Evolutionary conservation across 2,797 vertebrate species (phyloP).

Genomic region (Gymnoscopelus microlampas): DNA sequence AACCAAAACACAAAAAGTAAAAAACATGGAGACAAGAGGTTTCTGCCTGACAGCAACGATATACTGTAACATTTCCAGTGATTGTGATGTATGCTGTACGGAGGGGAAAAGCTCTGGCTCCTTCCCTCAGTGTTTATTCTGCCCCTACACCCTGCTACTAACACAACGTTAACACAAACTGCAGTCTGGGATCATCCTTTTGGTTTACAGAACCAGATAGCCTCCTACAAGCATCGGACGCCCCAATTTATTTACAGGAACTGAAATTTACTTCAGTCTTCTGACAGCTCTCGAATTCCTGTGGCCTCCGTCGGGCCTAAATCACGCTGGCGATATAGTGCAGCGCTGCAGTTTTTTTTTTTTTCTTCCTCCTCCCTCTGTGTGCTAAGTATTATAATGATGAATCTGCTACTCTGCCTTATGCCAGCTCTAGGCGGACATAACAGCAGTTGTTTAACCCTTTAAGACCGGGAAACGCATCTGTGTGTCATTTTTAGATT

Average conservation of each 20-base stretch:
- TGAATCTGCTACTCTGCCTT: slow-evolving; percentile 80
- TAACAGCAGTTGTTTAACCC: slow-evolving; percentile 83
- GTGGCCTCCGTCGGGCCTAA: slow-evolving; percentile 70
- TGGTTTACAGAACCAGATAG: slow-evolving; percentile 63
- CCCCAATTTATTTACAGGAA: slow-evolving; percentile 72
- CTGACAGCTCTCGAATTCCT: slow-evolving; percentile 76
- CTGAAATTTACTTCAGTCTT: slow-evolving; percentile 72
- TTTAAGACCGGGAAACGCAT: too few relatives aligned
- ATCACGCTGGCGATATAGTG: slow-evolving; percentile 73
- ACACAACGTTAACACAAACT: slow-evolving; percentile 43
- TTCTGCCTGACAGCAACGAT: too few relatives aligned
- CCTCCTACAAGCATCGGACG: slow-evolving; percentile 50
- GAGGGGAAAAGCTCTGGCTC: slow-evolving; percentile 23
- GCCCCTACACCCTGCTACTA: slow-evolving; percentile 34
- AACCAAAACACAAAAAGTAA: too few relatives aligned
- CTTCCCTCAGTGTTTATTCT: slow-evolving; percentile 45
- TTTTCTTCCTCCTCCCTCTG: slow-evolving; percentile 65
- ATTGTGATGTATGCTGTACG: slow-evolving; percentile 24
- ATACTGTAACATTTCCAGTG: slow-evolving; percentile 18
- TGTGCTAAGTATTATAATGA: slow-evolving; percentile 84
- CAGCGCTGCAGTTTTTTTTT: slow-evolving; percentile 65
- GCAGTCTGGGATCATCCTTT: slow-evolving; percentile 43
- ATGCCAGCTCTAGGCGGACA: slow-evolving; percentile 81
- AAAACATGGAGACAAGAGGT: too few relatives aligned
- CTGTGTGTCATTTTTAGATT: too few relatives aligned